A percentile compares a stretch with the other conserved stretches of the same genome.
Conservation (phyloP, 92 coral and sea anemone genomes). For the Epizoanthus scotinus region DNA sequence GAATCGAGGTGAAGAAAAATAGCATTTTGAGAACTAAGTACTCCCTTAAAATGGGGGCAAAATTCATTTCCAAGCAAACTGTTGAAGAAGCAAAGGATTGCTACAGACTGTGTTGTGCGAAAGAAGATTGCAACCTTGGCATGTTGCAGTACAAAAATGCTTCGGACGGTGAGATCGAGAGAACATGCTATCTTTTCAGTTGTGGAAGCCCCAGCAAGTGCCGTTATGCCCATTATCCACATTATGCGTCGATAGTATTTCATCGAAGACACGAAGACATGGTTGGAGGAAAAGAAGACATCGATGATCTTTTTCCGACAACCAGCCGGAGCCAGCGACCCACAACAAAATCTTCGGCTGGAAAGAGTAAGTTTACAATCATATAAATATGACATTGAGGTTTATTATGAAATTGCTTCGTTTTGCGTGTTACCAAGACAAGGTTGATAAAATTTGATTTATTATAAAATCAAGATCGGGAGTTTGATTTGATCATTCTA, state of each 20-base stretch:
- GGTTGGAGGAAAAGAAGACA: constrained; percentile 24
- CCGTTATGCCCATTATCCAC: constrained; percentile 6
- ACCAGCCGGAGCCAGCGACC: constrained; percentile 5
- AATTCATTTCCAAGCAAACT: not conserved
- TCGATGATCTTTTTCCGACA: not conserved
- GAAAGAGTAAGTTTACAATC: constrained; percentile 19
- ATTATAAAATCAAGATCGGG: not conserved
- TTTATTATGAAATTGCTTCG: not conserved
- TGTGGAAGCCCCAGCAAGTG: constrained; percentile 40
- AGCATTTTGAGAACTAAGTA: constrained; percentile 33
- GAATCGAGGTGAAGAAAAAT: constrained; percentile 19
- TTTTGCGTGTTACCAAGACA: not conserved
- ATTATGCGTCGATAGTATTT: constrained; percentile 30
- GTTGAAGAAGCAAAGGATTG: constrained; percentile 4
- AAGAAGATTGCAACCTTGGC: constrained; percentile 19
- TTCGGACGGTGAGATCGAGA: constrained; percentile 28
- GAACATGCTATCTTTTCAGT: constrained; percentile 32
- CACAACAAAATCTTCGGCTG: constrained; percentile 34
- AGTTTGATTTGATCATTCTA: not conserved
- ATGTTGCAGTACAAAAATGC: constrained; percentile 14
- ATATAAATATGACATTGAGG: not conserved
- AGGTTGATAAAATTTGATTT: not conserved
- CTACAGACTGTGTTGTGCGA: constrained; percentile 21
- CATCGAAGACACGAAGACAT: not conserved
- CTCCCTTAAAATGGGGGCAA: constrained; percentile 29